Evolutionary conservation across 2,797 vertebrate species (phyloP), one percentile per base, ranked within the genome.

Genomic region (Pseudopleuronectes americanus): DNA sequence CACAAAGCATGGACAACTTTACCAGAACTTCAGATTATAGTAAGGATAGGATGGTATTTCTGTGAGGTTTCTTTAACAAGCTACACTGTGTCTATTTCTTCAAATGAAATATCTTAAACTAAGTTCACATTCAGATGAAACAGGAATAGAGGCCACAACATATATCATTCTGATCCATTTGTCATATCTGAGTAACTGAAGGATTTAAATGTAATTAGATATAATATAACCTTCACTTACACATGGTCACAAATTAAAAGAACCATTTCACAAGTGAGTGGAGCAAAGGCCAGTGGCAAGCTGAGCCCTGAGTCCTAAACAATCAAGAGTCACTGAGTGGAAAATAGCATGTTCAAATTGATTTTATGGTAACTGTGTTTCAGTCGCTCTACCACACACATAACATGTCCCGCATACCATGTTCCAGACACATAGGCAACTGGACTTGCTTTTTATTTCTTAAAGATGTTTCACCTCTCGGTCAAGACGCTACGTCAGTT

Each of bases 201-300:
- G 3, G 19, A 55, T 43, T 53, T 2, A 59, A 59, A 74, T 8
- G 22, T 61, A 47, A 68, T n/a, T 33, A 7, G 23, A 59, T 58
- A 43, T 71, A 59, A 60, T 24, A 21, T 16, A 33, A 23, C 61
- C 59, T 12, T 43, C 57, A 62, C 56, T 45, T 23, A 21, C 36
- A 4, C 7, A 12, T 57, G 53, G 54, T 47, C 64, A 57, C 56
- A 68, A 64, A 79, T 83, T 67, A 66, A 62, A 78, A 53, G 71
- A 74, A 66, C 41, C 60, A 79, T 84, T 87, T 87, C 74, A 87
- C 78, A 33, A 86, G 1, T 81, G 87, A 90, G 58, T 74, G 79
- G 47, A 79, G 66, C 65, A 16, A 47, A 6, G 49, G 61, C 76
- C 73, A 71, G 67, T 72, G 70, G 78, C 74, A 68, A 82, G 65